A percentile compares a stretch with the other conserved stretches of the same genome.
Conservation (phyloP, 35 echinoderm and acorn worm species). For the Heliocidaris tuberculata region DNA sequence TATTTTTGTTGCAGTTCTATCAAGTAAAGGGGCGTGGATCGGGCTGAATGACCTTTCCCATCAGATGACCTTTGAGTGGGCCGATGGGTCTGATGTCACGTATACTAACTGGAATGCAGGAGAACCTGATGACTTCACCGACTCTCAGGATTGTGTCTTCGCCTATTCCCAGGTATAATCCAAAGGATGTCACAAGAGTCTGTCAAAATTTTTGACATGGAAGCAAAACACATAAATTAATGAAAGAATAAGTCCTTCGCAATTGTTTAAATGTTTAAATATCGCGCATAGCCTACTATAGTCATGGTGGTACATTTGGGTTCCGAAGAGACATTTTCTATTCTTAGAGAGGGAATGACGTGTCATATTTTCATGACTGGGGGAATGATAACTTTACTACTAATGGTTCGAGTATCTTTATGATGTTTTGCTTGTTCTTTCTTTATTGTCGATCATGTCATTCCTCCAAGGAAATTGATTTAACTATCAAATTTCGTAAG, state of each 20-base stretch:
- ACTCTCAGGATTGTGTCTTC: slow-evolving; percentile 57
- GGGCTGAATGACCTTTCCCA: slow-evolving; percentile 78
- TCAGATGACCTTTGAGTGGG: slow-evolving; percentile 88
- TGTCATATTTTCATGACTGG: background rate
- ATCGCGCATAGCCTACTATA: too few relatives aligned
- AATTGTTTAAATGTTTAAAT: too few relatives aligned
- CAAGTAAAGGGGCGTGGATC: slow-evolving; percentile 72
- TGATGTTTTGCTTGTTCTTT: too few relatives aligned
- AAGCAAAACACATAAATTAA: too few relatives aligned
- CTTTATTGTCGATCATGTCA: too few relatives aligned
- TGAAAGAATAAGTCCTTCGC: background rate
- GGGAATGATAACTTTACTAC: background rate
- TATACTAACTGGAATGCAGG: slow-evolving; percentile 85
- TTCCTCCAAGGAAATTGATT: too few relatives aligned
- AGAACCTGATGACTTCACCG: slow-evolving; percentile 6
- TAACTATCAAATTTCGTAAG: too few relatives aligned
- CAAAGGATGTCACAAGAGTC: background rate
- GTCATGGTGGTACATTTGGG: too few relatives aligned
- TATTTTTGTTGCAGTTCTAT: background rate
- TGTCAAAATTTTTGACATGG: background rate
- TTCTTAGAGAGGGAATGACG: too few relatives aligned
- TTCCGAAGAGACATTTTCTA: too few relatives aligned
- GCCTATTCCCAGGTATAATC: slow-evolving; percentile 46
- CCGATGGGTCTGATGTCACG: slow-evolving; percentile 71
- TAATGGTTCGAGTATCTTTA: background rate